Conservation (phyloP, 2,888 invertebrate genomes). For the Hydropsyche betteni region DNA sequence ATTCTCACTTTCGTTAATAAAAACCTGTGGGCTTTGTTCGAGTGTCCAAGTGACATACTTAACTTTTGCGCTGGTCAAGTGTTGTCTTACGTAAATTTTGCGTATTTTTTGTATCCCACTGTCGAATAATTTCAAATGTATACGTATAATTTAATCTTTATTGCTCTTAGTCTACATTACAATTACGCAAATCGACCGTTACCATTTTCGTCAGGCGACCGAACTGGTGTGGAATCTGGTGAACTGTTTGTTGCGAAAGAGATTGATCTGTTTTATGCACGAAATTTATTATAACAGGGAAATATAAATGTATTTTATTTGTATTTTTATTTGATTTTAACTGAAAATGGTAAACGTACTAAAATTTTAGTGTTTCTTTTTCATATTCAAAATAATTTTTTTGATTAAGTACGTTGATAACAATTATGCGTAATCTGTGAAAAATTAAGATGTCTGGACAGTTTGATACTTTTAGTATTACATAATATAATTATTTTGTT, state of each 20-base stretch:
- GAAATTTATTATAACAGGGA: no score
- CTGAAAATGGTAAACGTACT: no score
- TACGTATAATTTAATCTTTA: neutral
- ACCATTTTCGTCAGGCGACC: neutral
- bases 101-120: neutral
- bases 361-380: no score
- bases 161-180: neutral
- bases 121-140: neutral
- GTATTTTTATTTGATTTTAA: no score
- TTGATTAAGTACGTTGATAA: no score
- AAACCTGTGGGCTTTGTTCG: neutral
- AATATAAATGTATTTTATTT: no score
- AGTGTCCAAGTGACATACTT: conserved; percentile 21
- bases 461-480: no score
- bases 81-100: conserved; percentile 14
- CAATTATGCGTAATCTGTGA: no score
- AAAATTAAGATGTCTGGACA: no score
- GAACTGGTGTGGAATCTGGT: neutral
- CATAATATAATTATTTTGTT: no score
- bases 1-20: neutral
- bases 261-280: neutral
- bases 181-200: conserved; percentile 23
- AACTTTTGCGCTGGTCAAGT: neutral
- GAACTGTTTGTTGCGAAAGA: conserved; percentile 5
- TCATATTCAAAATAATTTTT: no score